phyloP scores from a whole-genome alignment of 2,888 invertebrate genomes.

The Lithophane semibrunnea region DNA sequence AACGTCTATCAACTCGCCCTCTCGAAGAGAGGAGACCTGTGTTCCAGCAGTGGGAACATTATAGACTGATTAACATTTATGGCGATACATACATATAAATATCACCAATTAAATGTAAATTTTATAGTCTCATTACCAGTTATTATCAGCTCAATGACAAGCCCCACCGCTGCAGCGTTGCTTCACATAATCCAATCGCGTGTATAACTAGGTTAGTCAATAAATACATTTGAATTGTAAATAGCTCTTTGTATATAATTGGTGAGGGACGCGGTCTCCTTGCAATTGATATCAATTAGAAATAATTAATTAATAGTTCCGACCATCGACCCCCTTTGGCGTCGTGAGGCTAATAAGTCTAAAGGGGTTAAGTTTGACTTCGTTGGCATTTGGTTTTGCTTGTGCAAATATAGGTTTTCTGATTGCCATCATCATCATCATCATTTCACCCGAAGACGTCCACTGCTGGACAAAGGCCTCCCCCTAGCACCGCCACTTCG shows the following conservation, averaged over 20 bases:
- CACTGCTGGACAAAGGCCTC: too few relatives aligned
- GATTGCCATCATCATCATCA: too few relatives aligned
- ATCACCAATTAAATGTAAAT: neutral
- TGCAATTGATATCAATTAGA: constrained; percentile 63
- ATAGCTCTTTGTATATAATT: constrained; percentile 55
- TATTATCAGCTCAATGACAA: constrained; percentile 15
- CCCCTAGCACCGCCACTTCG: too few relatives aligned
- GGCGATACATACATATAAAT: too few relatives aligned
- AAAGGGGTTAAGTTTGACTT: constrained; percentile 41
- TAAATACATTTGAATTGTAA: constrained; percentile 63
- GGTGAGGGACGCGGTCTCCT: constrained; percentile 50
- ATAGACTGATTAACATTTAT: too few relatives aligned
- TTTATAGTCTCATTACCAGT: neutral
- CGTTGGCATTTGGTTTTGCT: neutral
- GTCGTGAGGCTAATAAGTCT: constrained; percentile 31
- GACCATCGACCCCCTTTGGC: constrained; percentile 16
- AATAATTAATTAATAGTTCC: constrained; percentile 53
- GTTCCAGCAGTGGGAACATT: too few relatives aligned
- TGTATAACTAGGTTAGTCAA: constrained; percentile 60
- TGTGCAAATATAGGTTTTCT: neutral
- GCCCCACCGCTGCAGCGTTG: neutral
- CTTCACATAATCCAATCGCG: constrained; percentile 38
- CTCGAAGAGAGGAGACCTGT: too few relatives aligned
- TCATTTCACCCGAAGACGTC: too few relatives aligned
- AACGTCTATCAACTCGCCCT: too few relatives aligned